Percentiles rank a stretch among this genome's conserved stretches.
phyloP scores from a whole-genome alignment of 2,797 vertebrate genomes.

The Lepus townsendii region DNA sequence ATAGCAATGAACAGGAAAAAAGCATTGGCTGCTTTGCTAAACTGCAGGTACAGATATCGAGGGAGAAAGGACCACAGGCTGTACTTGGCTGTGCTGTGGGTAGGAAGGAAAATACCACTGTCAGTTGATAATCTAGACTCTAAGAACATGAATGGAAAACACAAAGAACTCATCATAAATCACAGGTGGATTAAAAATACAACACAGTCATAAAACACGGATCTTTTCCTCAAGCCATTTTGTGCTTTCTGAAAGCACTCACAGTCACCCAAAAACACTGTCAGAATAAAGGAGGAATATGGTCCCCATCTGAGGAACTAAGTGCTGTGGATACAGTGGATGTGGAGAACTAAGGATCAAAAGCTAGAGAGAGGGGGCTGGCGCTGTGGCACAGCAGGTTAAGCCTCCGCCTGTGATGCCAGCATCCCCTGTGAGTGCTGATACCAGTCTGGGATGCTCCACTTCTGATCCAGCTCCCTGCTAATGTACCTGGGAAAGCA shows the following conservation, averaged over 20 bases:
- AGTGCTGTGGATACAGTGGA: not conserved
- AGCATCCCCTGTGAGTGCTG: too few relatives aligned
- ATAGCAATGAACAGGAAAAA: slow-evolving; percentile 99
- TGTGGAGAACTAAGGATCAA: not conserved
- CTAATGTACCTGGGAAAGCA: too few relatives aligned
- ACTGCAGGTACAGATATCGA: slow-evolving; percentile 97
- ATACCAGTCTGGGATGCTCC: too few relatives aligned
- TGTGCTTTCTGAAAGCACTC: not conserved
- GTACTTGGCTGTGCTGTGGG: slow-evolving; percentile 95
- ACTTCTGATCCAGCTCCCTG: too few relatives aligned
- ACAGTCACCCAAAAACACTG: not conserved
- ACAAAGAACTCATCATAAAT: not conserved
- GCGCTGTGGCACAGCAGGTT: too few relatives aligned
- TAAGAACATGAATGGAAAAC: not conserved
- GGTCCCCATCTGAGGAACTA: not conserved
- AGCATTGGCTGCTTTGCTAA: slow-evolving; percentile 96
- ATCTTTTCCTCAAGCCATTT: not conserved
- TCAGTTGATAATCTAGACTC: not conserved
- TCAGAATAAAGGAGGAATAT: not conserved
- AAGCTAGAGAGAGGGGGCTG: not conserved
- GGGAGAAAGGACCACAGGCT: slow-evolving; percentile 96
- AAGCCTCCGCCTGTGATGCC: too few relatives aligned
- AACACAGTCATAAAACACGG: not conserved
- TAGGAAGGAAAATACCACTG: slow-evolving; percentile 6
- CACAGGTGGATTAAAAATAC: not conserved